Conservation (phyloP, 2,113 vertebrate species). For the Lampris megalopsis region DNA sequence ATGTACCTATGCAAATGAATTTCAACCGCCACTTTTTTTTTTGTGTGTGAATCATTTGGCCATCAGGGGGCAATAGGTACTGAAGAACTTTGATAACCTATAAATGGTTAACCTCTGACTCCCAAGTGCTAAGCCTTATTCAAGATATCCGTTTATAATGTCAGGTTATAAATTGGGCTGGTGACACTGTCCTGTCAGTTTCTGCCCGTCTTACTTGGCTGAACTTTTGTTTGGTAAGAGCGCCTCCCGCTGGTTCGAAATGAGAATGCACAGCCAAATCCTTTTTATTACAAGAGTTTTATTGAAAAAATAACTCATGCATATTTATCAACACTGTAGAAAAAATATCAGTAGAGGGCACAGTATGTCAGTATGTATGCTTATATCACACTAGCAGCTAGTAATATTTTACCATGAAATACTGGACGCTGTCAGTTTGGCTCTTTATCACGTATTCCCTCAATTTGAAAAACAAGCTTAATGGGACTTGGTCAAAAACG, state of each 20-base stretch:
- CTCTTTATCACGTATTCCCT: constrained; percentile 3
- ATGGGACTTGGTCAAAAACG: not conserved
- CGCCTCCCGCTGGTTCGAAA: constrained; percentile 53
- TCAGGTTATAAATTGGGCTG: not conserved
- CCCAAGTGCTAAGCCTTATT: not conserved
- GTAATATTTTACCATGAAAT: not conserved
- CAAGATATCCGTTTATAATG: not conserved
- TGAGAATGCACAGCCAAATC: not conserved
- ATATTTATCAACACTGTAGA: constrained; percentile 8
- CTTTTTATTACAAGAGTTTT: not conserved
- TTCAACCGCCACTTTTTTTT: not conserved
- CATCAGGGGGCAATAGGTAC: not conserved
- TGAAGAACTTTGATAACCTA: not conserved
- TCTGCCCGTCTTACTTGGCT: not conserved
- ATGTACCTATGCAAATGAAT: not conserved
- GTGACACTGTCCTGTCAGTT: not conserved
- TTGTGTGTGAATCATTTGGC: not conserved
- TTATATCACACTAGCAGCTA: not conserved
- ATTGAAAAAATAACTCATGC: constrained; percentile 5
- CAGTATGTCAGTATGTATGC: not conserved
- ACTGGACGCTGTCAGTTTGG: not conserved
- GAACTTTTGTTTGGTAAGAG: not conserved
- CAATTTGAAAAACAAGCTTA: not conserved
- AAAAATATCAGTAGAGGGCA: constrained; percentile 38
- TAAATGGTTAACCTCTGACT: not conserved